Percentiles rank a stretch among this genome's conserved stretches.
phyloP scores from a whole-genome alignment of 37 sponge, comb jelly and placozoan genomes.

The Haliclona indistincta region DNA sequence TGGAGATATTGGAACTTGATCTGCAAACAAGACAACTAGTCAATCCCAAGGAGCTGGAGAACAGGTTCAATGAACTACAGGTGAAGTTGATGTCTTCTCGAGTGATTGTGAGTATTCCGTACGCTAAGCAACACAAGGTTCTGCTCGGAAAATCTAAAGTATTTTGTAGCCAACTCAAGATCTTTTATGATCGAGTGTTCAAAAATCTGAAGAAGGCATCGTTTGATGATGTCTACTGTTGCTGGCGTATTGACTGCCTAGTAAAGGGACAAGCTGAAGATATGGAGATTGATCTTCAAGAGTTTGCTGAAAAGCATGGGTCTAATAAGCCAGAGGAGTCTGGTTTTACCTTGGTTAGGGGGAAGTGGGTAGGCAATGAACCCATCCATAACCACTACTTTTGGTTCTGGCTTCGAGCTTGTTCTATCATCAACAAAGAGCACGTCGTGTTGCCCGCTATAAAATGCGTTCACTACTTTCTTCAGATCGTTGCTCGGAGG shows the following conservation, averaged over 20 bases:
- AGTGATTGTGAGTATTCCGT: background rate
- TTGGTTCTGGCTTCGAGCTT: conserved; percentile 42
- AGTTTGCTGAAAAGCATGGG: background rate
- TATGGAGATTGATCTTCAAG: background rate
- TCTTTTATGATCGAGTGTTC: background rate
- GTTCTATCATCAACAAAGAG: conserved; percentile 18
- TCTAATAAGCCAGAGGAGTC: background rate
- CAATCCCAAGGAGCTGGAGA: background rate
- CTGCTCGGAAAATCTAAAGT: background rate
- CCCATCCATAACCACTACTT: conserved; percentile 25
- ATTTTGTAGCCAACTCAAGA: background rate
- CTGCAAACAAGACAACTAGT: background rate
- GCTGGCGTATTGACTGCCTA: background rate
- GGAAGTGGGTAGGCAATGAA: conserved; percentile 22
- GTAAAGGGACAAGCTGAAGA: background rate
- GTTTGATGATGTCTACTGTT: background rate
- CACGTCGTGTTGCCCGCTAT: conserved; percentile 7
- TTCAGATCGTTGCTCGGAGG: conserved; percentile 24
- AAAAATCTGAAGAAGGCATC: background rate
- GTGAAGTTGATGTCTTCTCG: background rate
- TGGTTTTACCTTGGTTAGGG: conserved; percentile 16
- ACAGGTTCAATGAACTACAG: background rate
- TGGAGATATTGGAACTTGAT: conserved; percentile 4
- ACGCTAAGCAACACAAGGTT: background rate
- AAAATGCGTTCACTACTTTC: conserved; percentile 25